Conservation (phyloP, 1,140 invertebrate species). For the Thereuonema tuberculata region DNA sequence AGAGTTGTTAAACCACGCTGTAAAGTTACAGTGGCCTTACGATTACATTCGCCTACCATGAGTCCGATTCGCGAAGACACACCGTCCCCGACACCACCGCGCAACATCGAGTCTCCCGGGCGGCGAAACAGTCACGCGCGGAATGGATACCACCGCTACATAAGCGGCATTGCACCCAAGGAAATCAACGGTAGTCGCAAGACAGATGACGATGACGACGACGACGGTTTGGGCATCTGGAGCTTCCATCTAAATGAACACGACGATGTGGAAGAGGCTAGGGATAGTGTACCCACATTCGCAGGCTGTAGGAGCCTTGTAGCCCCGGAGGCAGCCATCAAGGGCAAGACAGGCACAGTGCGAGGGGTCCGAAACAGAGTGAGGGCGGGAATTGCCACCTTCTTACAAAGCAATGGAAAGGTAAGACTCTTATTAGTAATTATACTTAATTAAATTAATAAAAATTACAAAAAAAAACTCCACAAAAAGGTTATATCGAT, state of each 20-base stretch:
- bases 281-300: neutral
- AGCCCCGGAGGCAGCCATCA: slow-evolving; percentile 41
- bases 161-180: neutral
- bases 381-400: slow-evolving; percentile 81
- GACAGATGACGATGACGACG: neutral
- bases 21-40: no score
- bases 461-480: no score
- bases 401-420: slow-evolving; percentile 66
- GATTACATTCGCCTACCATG: no score
- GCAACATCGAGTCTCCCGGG: no score
- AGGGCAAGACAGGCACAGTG: slow-evolving; percentile 72
- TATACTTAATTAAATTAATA: no score
- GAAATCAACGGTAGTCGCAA: neutral
- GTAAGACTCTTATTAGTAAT: no score
- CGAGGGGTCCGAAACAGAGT: slow-evolving; percentile 87
- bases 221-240: neutral
- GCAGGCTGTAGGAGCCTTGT: neutral
- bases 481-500: no score
- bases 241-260: neutral
- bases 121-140: neutral
- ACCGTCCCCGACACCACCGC: neutral
- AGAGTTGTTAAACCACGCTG: no score
- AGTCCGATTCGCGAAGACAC: no score
- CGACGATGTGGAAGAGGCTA: neutral
- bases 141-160: neutral